Conservation (phyloP, 1,140 invertebrate species). For the Drosophila oshimai region DNA sequence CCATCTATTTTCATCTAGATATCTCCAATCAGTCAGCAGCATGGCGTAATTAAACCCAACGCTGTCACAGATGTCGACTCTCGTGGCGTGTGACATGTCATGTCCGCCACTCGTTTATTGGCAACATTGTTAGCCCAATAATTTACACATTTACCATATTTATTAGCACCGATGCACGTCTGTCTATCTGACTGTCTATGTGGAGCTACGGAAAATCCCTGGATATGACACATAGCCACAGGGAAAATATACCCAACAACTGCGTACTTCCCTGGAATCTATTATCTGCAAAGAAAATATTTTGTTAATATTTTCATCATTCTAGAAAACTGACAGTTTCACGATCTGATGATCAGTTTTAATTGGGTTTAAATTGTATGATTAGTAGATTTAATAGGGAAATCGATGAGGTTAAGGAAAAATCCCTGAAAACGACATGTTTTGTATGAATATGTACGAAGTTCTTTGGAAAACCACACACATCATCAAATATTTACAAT, state of each 20-base stretch:
- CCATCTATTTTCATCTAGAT: not conserved
- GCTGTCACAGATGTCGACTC: conserved; percentile 44
- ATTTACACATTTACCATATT: conserved; percentile 4
- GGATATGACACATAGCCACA: conserved; percentile 8
- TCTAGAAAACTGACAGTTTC: not conserved
- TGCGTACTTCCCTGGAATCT: not conserved
- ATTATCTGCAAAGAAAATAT: not conserved
- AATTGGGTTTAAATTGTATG: too few species aligned
- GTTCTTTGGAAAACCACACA: too few species aligned
- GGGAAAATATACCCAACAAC: not conserved
- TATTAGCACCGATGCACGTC: conserved; percentile 4
- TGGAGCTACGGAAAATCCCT: conserved; percentile 33
- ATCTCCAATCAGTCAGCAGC: conserved; percentile 68
- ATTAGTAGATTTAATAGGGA: too few species aligned
- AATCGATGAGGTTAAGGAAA: too few species aligned
- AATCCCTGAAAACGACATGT: too few species aligned
- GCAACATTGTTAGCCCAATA: conserved; percentile 38
- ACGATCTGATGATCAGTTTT: too few species aligned
- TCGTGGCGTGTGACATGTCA: conserved; percentile 26
- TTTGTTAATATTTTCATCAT: not conserved
- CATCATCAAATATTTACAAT: too few species aligned
- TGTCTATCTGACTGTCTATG: not conserved
- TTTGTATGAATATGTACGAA: too few species aligned
- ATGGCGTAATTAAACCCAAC: conserved; percentile 70
- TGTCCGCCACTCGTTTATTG: conserved; percentile 24